Evolutionary conservation across 2,113 vertebrate genomes (phyloP), one percentile per base, ranked within the genome.

Genomic region (Tragelaphus imberbis): DNA sequence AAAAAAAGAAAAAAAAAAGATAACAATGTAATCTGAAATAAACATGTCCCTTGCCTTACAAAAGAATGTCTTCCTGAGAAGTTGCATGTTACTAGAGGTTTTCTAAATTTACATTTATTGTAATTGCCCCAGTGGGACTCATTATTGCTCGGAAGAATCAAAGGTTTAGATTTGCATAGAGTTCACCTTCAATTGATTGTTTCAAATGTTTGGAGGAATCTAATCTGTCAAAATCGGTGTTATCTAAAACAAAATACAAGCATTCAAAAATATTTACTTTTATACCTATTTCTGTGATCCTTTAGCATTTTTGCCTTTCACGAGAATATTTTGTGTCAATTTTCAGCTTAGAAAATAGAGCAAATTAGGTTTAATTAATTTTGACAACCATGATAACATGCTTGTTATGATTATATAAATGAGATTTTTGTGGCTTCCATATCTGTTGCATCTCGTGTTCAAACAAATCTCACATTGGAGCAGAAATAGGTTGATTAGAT

Each of bases 371-470:
- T 96, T 95, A 94, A 96, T 97, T 97, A 92, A 96, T 97, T 97
- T 97, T 96, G 95, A 98, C 90, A 97, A 88, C 59, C 61, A 91
- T 79, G 68, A 95, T 97, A 96, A 96, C 61, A 94, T 94, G 77
- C 85, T 97, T 96, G 56, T 95, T 96, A 97, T 97, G 81, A 95
- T 97, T 95, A 97, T 95, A 97, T 93, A 97, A 97, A 98, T 96
- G 94, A 98, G 68, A 80, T 92, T 97, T 98, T 97, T 97, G 95
- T 96, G 77, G 84, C 77, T 96, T 98, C 90, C 51, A 88, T 96
- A 96, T 96, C 51, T 16, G 40, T 96, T 95, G 40, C 79, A 96
- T 97, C 93, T 95, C 28, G 0, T 97, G 77, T 98, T 98, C 97
- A 97, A 97, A 95, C 92, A 97, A 98, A 91, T 96, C 93, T 96